Evolutionary conservation across 1,140 invertebrate genomes (phyloP).

Genomic region (Scaptomyza hsui): DNA sequence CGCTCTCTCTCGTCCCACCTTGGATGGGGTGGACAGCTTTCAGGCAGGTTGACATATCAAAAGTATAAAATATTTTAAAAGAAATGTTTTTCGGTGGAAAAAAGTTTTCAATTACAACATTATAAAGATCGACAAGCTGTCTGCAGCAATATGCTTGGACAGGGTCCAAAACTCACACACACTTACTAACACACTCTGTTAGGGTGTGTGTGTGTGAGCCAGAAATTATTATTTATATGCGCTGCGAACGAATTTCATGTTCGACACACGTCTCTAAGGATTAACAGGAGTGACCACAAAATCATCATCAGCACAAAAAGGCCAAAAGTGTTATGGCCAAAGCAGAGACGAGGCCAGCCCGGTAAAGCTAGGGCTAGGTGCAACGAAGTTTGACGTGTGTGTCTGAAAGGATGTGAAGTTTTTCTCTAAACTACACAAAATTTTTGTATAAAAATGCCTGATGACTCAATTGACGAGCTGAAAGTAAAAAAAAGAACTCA

Average conservation of each 20-base stretch:
- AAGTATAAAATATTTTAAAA: constrained; percentile 81
- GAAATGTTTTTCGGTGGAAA: constrained; percentile 64
- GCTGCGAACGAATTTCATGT: constrained; percentile 78
- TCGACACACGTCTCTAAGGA: constrained; percentile 83
- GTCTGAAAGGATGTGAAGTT: constrained; percentile 36
- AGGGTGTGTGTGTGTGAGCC: constrained; percentile 28
- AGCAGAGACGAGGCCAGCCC: constrained; percentile 34
- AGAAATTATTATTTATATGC: constrained; percentile 83
- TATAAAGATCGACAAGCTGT: constrained; percentile 84
- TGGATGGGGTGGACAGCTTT: constrained; percentile 61
- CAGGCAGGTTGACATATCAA: constrained; percentile 77
- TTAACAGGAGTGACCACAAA: constrained; percentile 83
- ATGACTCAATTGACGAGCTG: constrained; percentile 37
- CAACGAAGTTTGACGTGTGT: constrained; percentile 43
- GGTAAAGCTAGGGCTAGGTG: too few species aligned
- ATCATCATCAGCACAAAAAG: constrained; percentile 77
- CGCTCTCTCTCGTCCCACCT: constrained; percentile 15
- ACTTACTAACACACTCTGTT: constrained; percentile 25
- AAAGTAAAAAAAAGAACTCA: neutral
- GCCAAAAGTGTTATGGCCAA: constrained; percentile 46
- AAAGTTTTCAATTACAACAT: constrained; percentile 84
- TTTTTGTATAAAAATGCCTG: constrained; percentile 46
- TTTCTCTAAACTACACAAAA: constrained; percentile 31
- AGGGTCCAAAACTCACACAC: constrained; percentile 19
- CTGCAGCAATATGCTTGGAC: constrained; percentile 74